Evolutionary conservation across 1,140 invertebrate genomes (phyloP), one percentile per base, ranked within the genome.

Genomic region (Ips typographus): DNA sequence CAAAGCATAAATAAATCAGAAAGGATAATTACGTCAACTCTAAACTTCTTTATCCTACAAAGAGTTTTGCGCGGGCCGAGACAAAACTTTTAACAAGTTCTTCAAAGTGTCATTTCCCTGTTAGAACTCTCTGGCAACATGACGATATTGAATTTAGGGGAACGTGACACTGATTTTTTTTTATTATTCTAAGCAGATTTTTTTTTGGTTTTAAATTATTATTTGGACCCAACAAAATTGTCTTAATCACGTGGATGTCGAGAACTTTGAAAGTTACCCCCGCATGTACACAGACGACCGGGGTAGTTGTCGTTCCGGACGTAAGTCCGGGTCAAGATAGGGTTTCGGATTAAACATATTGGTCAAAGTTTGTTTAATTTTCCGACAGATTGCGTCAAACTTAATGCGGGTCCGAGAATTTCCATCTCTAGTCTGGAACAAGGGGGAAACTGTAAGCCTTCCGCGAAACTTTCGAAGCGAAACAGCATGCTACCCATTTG

Each of bases 341-440:
- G 44, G 44, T 49, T 49, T 49, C 44, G 44, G 44, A 49, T 49
- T 49, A 49, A 49, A 49, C 44, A 49, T 49, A 49, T 22, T 49
- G 44, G 44, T 49, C 44, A 49, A 49, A 49, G 6, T 49, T 49
- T 49, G 44, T 49, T 49, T 49, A 49, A 49, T 49, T 49, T 22
- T 49, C 44, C 6, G 22, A 49, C 44, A 49, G 44, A 49, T 49
- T 49, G 44, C 22, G 44, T 22, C 44, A 49, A 49, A 49, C 44
- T 49, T 8, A 49, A 22, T 22, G 7, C 22, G 44, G 44, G 44
- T 49, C 22, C 22, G 1, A 22, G 44, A 49, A 49, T 49, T 49
- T 49, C 44, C 44, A 22, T 49, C 22, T 22, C 22, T 22, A 22
- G 22, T 22, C 22, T 22, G 22, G 22, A 22, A 22, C 22, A 22